phyloP scores from a whole-genome alignment of 2,888 invertebrate genomes.

The Lepidonotus clava region DNA sequence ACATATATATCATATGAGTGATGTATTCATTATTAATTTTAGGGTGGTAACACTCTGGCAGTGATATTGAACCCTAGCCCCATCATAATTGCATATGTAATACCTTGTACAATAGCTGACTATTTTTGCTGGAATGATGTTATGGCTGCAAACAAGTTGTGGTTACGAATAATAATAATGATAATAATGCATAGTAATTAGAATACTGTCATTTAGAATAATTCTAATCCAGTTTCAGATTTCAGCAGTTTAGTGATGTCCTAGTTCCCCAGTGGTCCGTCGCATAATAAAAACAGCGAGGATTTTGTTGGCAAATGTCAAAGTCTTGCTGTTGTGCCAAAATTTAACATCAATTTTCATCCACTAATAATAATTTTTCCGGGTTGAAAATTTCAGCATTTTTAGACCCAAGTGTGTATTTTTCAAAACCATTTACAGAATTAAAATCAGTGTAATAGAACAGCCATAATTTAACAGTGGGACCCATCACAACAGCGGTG shows the following conservation, averaged over 20 bases:
- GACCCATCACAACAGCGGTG: too few relatives aligned
- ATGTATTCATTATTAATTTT: background rate
- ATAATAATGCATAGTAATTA: conserved; percentile 1
- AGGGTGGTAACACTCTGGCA: background rate
- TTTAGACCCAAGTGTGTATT: background rate
- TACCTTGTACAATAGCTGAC: background rate
- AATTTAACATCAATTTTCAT: background rate
- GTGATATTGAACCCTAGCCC: background rate
- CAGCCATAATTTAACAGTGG: too few relatives aligned
- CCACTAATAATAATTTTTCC: too few relatives aligned
- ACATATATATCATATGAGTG: background rate
- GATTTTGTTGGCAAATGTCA: background rate
- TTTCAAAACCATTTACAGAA: too few relatives aligned
- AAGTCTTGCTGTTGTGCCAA: background rate
- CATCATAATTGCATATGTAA: background rate
- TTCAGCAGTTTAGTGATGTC: background rate
- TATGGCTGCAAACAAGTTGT: background rate
- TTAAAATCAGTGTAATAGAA: too few relatives aligned
- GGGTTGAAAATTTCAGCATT: background rate
- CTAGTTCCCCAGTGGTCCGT: background rate
- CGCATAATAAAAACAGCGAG: background rate
- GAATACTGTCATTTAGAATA: background rate
- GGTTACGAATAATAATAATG: too few relatives aligned
- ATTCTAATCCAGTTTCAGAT: background rate
- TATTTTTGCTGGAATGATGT: conserved; percentile 27